Percentiles rank a stretch among this genome's conserved stretches.
These are phyloP conservation scores for Ischnura elegans DNA, from an alignment of 2,888 invertebrate species.

Conservation along the genomic window DNA sequence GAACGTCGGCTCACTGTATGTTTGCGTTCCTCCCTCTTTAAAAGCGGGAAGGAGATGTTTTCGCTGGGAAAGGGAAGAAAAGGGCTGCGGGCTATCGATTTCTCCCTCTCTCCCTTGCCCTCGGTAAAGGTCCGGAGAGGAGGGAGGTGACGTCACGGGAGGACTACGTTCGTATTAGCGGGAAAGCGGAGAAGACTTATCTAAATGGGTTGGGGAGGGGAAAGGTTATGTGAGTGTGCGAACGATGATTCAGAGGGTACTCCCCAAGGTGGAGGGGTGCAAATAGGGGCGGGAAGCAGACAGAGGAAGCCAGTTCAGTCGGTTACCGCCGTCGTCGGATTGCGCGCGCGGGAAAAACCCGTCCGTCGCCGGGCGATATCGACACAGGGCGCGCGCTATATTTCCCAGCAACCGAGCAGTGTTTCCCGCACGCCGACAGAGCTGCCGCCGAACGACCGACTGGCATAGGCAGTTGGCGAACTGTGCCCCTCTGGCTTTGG, in stretches of 20 bases:
- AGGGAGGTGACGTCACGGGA: conserved; percentile 50
- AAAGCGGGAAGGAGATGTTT: neutral
- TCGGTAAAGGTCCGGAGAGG: neutral
- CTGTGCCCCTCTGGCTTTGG: neutral
- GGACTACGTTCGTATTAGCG: neutral
- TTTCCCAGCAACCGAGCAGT: neutral
- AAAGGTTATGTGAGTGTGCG: neutral
- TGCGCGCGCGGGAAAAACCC: neutral
- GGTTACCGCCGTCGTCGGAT: neutral
- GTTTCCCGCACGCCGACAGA: neutral
- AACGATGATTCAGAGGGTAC: neutral
- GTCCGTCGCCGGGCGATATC: neutral
- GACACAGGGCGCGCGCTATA: neutral
- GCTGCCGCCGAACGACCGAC: neutral
- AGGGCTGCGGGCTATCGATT: conserved; percentile 65
- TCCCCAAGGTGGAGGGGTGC: neutral
- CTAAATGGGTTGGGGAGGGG: conserved; percentile 11
- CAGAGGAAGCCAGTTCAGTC: neutral
- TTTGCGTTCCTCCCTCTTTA: conserved; percentile 4
- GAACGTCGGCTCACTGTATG: neutral
- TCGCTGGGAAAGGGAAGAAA: conserved; percentile 17
- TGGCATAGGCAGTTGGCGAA: neutral
- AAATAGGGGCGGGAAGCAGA: neutral
- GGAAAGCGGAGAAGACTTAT: conserved; percentile 56
- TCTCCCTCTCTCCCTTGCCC: too few species aligned